phyloP scores from a whole-genome alignment of 2,797 vertebrate genomes.

The Rhodeus uyekii region DNA sequence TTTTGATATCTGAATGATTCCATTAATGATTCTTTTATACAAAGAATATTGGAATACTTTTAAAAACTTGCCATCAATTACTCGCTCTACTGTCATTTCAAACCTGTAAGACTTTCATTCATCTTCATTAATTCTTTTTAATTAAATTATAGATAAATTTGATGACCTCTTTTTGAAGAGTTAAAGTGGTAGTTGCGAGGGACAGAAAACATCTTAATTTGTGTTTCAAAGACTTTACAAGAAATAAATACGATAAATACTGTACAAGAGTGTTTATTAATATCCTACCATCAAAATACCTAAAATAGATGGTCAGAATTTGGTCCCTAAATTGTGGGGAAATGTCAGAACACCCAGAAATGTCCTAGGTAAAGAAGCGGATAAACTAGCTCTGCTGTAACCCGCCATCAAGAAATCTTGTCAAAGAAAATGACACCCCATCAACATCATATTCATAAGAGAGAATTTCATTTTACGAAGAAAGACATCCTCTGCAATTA shows the following conservation, averaged over 20 bases:
- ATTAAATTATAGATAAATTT: too few relatives aligned
- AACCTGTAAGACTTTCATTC: too few relatives aligned
- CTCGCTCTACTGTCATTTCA: too few relatives aligned
- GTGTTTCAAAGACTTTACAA: too few relatives aligned
- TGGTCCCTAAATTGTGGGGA: constrained; percentile 14
- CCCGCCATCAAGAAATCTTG: constrained; percentile 22
- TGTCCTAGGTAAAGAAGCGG: not conserved
- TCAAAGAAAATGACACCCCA: constrained; percentile 34
- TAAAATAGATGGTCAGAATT: not conserved
- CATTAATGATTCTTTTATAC: not conserved
- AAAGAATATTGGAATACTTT: not conserved
- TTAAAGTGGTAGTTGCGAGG: too few relatives aligned
- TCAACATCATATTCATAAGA: not conserved
- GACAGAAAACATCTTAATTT: too few relatives aligned
- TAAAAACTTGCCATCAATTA: too few relatives aligned
- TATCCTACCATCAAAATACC: not conserved
- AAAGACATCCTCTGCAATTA: constrained; percentile 40
- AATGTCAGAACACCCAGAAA: constrained; percentile 19
- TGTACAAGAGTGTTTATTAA: constrained; percentile 7
- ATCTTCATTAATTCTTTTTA: too few relatives aligned
- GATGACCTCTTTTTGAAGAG: too few relatives aligned
- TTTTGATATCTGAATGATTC: not conserved
- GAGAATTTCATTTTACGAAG: constrained; percentile 5
- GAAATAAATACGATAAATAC: too few relatives aligned
- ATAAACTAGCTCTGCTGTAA: constrained; percentile 13